Evolutionary conservation across 2,113 vertebrate genomes (phyloP).

Genomic region (Periophthalmus modestus): DNA sequence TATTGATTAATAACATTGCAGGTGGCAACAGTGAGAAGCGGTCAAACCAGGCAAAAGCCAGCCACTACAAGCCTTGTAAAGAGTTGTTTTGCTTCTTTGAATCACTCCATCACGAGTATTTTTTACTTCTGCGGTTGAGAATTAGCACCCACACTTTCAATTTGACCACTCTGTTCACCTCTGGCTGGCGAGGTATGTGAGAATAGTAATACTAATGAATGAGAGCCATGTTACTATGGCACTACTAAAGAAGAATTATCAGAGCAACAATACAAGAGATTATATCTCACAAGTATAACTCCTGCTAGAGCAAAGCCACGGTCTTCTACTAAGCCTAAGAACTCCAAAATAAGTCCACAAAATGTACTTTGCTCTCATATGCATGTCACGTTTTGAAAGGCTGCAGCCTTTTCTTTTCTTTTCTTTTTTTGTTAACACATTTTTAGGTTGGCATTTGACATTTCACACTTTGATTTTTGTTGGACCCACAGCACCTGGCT

Average conservation of each 20-base stretch:
- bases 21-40: background rate
- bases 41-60: background rate
- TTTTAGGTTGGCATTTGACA: background rate
- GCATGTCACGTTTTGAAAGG: no score
- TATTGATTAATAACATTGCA: constrained; percentile 9
- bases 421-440: background rate
- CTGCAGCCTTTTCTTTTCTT: no score
- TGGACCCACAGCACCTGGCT: background rate
- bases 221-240: background rate
- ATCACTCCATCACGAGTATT: background rate
- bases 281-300: background rate
- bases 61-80: background rate
- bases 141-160: background rate
- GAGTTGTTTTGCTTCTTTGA: background rate
- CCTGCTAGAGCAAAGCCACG: background rate
- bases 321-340: background rate
- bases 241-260: background rate
- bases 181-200: background rate
- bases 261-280: background rate
- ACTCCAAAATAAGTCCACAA: background rate
- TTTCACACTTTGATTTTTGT: background rate
- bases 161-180: background rate
- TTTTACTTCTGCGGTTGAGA: background rate
- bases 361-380: background rate
- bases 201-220: background rate